Conservation (phyloP, 2,797 vertebrate genomes). For the Cichlasoma orientale region DNA sequence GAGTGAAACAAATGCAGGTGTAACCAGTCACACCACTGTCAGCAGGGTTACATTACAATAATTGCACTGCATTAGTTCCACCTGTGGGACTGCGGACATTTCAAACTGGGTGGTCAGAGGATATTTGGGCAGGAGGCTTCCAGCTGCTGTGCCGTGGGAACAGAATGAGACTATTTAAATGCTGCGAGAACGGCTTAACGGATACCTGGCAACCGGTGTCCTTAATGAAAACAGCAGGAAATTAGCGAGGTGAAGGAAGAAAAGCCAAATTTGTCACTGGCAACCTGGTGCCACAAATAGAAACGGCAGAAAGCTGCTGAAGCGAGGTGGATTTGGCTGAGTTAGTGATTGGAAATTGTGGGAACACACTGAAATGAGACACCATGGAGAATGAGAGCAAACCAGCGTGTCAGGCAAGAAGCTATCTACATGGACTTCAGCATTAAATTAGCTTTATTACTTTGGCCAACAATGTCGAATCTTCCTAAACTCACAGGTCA, state of each 20-base stretch:
- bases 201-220: neutral
- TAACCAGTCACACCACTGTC: neutral
- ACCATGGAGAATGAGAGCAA: fast-evolving
- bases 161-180: neutral
- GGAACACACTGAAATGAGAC: neutral
- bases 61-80: neutral
- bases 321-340: neutral
- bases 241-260: neutral
- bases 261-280: neutral
- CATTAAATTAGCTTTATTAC: neutral
- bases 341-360: neutral
- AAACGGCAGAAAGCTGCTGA: neutral
- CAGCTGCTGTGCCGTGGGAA: neutral
- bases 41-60: neutral
- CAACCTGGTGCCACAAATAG: neutral
- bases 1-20: neutral
- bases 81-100: fast-evolving
- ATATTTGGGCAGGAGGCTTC: neutral
- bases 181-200: neutral
- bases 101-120: neutral
- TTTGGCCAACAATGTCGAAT: neutral
- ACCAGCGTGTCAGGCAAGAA: neutral
- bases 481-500: neutral
- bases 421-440: neutral
- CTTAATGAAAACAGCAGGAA: neutral